Evolutionary conservation across 2,888 invertebrate species (phyloP), one percentile per base, ranked within the genome.

Genomic region (Hirudinaria manillensis): DNA sequence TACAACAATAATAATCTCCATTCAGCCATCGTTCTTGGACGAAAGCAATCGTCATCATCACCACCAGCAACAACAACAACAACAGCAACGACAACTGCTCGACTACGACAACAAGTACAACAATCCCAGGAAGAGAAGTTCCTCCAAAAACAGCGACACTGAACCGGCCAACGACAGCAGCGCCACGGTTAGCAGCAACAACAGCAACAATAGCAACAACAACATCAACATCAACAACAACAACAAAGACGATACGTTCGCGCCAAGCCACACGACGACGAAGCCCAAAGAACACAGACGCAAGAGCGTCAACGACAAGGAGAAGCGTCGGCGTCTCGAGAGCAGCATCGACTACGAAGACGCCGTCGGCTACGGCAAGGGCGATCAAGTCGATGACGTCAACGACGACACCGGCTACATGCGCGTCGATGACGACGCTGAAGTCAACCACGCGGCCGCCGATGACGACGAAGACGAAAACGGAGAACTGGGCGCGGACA

Each of bases 331-430:
- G 29, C 45, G 34, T 3, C 34, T 34, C 65, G 56, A 73, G 34
- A 73, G 61, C 73, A 73, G 34, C 65, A 56, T 36, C 73, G 36
- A 61, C 24, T n/a, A 45, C 45, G 45, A n/a, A n/a, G 27, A 45
- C 21, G 27, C 51, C 13, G 7, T 21, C 70, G 6, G 34, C 29
- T 21, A 19, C 10, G n/a, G 4, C 7, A 27, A 27, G 21, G 70
- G 36, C 51, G 70, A 76, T 19, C 73, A 76, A 13, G 66, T 74
- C 38, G 56, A 29, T 13, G 77, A 72, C n/a, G 45, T 75, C 29
- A 72, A 75, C n/a, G 72, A 76, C 3, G 65, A 75, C 10, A 38
- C 66, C 19, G 72, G 27, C 70, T 61, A 51, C 53, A 53, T 74
- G 21, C 70, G 75, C 61, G 24, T 24, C 61, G 29, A 71, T 7